Base-by-base conservation (phyloP, 2,797 vertebrate genomes). In the Hirundo rustica region DNA sequence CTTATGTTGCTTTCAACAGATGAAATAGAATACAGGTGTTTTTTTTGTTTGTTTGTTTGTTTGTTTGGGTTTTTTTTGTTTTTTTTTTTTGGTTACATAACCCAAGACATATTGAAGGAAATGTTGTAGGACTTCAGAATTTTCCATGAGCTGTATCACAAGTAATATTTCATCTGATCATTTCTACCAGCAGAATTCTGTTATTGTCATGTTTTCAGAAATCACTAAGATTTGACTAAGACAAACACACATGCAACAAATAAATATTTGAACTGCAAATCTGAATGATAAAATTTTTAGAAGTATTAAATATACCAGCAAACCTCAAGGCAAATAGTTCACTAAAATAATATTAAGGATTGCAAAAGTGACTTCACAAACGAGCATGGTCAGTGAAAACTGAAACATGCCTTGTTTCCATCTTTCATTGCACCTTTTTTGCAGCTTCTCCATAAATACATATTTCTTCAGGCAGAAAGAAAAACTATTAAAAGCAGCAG, bases 401-500 rank as follows among this genome's bases (percentile, higher is more conserved):
- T 60, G 15, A 7, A 93, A 13, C 12, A 36, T 27, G 3, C 13
- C 13, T 53, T 51, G 2, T 6, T 75, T 82, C 20, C 22, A 9
- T 64, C 71, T 81, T 95, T 65, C 11, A 18, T 44, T 74, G 17
- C 21, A 71, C 7, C 7, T 88, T 40, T 72, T 58, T 74, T 75
- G 14, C 18, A 86, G 20, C 27, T 62, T 47, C 47, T 85, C 58
- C 27, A 25, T 14, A 80, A 54, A 78, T n/a, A 73, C 65, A n/a
- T 64, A 62, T 82, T 89, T 85, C 67, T 85, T 88, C 13, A 6
- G 51, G 70, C 64, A 92, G 27, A 50, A 90, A 92, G 53, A 85
- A 79, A 93, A 97, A 70, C 27, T 77, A 54, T 96, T 89, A 96
- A 95, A 96, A 95, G 40, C 70, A 87, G 19, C 40, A 89, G 67